Percentiles rank a stretch among this genome's conserved stretches.
Conservation (phyloP, 2,797 vertebrate genomes). For the Eulemur rubriventer region DNA sequence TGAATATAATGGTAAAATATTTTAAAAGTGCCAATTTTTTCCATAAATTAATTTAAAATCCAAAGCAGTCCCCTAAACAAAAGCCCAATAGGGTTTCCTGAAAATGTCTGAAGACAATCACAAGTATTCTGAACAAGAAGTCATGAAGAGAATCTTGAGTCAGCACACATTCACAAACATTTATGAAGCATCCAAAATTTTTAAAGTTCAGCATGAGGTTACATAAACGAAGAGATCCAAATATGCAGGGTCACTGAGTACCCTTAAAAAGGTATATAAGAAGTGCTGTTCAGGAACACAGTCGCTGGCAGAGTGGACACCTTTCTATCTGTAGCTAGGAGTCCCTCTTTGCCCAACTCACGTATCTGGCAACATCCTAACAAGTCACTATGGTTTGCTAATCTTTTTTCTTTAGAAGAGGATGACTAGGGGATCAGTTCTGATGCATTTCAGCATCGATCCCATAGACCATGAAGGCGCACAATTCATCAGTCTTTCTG, state of each 20-base stretch:
- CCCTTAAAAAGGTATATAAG: neutral
- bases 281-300: neutral
- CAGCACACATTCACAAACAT: neutral
- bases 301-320: fast-evolving
- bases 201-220: neutral
- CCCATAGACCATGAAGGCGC: neutral
- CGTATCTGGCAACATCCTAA: neutral
- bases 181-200: neutral
- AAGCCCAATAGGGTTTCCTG: neutral
- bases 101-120: neutral
- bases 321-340: neutral
- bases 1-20: neutral
- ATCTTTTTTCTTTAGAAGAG: neutral
- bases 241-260: neutral
- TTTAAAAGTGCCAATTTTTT: neutral
- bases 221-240: neutral
- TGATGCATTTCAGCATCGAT: neutral
- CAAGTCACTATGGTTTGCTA: neutral
- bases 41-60: neutral
- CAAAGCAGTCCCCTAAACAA: constrained; percentile 16
- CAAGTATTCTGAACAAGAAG: neutral
- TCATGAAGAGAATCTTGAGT: neutral
- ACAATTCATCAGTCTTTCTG: neutral
- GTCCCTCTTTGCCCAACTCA: neutral
- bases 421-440: neutral